Base-by-base conservation (phyloP, 2,797 vertebrate species). In the Bucorvus abyssinicus region DNA sequence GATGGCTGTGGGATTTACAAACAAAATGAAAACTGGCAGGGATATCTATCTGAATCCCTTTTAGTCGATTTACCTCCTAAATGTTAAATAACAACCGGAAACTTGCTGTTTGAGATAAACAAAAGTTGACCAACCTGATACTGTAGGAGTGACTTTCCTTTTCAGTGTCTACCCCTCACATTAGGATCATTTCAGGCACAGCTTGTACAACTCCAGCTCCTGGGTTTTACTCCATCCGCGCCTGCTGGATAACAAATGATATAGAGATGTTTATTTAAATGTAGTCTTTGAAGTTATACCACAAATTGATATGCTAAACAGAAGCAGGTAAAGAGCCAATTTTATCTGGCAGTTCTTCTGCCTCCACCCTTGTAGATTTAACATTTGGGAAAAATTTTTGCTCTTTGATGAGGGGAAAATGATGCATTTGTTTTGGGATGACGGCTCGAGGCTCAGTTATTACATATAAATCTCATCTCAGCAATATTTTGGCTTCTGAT, bases 391-490 rank as follows among this genome's bases (percentile, higher is more conserved):
- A 53, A 76, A 75, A 16, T 10, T 75, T 94, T 90, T 89, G 17
- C 24, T 84, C 67, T 95, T 92, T 95, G 84, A 93, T 96, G 81
- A 84, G 53, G 26, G 52, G n/a, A 95, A 92, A 92, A 91, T 75
- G 21, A 91, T 91, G 59, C 70, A 80, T 95, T 91, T 93, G 65
- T 90, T 96, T 94, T 67, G 69, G 29, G 83, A 88, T 95, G 79
- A 90, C 79, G 61, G 53, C n/a, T 94, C 71, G 86, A 84, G 63
- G 76, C 68, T 80, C 63, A 82, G 73, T 93, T 94, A 89, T 95
- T 96, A 76, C 80, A 91, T n/a, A 94, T 64, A 90, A 94, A 87
- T 93, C 86, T 97, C 84, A 74, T 92, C 81, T 81, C 87, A 89
- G 84, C 87, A 94, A 91, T 93, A 87, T 77, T 93, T 89, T 96